These are phyloP conservation scores for Gymnocheta viridis DNA, from an alignment of 2,888 invertebrate genomes.

Conservation along the genomic window DNA sequence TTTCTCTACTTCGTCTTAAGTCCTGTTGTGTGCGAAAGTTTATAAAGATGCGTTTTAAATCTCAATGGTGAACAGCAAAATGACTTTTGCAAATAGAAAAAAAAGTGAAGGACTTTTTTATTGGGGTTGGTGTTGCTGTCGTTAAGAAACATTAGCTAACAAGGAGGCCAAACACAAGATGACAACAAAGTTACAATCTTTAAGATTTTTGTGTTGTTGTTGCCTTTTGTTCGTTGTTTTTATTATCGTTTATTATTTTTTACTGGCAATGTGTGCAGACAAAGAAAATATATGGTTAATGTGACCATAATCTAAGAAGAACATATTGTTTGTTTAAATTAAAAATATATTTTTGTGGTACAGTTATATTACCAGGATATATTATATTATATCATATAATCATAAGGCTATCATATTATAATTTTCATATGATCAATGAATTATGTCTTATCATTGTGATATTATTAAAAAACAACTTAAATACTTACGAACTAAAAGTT, in stretches of 20 bases:
- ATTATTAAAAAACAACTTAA: too few relatives aligned
- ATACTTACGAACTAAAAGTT: too few relatives aligned
- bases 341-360: too few relatives aligned
- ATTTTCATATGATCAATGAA: too few relatives aligned
- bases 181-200: constrained; percentile 63
- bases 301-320: background rate
- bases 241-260: constrained; percentile 21
- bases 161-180: constrained; percentile 57
- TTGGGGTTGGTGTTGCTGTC: constrained; percentile 9
- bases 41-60: constrained; percentile 62
- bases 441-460: too few relatives aligned
- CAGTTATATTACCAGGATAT: too few relatives aligned
- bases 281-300: background rate
- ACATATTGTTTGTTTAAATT: background rate
- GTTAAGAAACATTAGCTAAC: constrained; percentile 57
- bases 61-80: constrained; percentile 38
- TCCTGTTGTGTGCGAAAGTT: constrained; percentile 15
- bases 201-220: constrained; percentile 2
- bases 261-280: background rate
- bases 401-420: too few relatives aligned
- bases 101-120: constrained; percentile 35
- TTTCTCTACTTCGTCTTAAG: constrained; percentile 30
- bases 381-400: too few relatives aligned
- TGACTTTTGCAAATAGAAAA: constrained; percentile 8
- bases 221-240: background rate